Conservation (phyloP, 2,797 vertebrate genomes). For the Melanotaenia parkinsoni region DNA sequence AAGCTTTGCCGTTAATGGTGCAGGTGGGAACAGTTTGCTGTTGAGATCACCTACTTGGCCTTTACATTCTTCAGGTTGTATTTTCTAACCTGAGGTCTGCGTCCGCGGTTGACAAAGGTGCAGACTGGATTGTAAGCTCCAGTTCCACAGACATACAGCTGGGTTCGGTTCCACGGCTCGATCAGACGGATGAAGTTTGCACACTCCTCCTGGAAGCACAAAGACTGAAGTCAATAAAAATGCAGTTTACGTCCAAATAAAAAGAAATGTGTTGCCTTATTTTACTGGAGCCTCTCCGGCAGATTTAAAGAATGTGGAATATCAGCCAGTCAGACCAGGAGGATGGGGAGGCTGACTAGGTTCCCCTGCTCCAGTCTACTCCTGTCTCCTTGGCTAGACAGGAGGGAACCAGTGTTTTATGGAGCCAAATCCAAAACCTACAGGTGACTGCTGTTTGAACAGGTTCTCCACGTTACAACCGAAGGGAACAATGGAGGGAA, state of each 20-base stretch:
- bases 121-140: conserved; percentile 98
- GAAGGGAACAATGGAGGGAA: conserved; percentile 18
- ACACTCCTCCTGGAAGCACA: conserved; percentile 89
- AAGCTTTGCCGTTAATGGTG: conserved; percentile 27
- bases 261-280: not conserved
- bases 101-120: conserved; percentile 93
- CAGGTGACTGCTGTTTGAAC: conserved; percentile 47
- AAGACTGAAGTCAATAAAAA: conserved; percentile 21
- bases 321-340: not conserved
- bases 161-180: conserved; percentile 98
- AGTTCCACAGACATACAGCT: conserved; percentile 95
- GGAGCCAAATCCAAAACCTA: conserved; percentile 35
- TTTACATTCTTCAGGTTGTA: too few relatives aligned
- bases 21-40: conserved; percentile 28
- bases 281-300: conserved; percentile 7
- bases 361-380: conserved; percentile 29
- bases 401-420: conserved; percentile 51
- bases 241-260: conserved; percentile 11
- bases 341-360: conserved; percentile 16
- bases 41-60: not conserved
- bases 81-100: conserved; percentile 91
- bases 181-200: conserved; percentile 98
- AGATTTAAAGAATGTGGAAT: conserved; percentile 19
- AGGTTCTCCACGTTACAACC: conserved; percentile 33
- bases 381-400: conserved; percentile 58